Conservation (phyloP, 2,113 vertebrate genomes). For the Anseranas semipalmata region DNA sequence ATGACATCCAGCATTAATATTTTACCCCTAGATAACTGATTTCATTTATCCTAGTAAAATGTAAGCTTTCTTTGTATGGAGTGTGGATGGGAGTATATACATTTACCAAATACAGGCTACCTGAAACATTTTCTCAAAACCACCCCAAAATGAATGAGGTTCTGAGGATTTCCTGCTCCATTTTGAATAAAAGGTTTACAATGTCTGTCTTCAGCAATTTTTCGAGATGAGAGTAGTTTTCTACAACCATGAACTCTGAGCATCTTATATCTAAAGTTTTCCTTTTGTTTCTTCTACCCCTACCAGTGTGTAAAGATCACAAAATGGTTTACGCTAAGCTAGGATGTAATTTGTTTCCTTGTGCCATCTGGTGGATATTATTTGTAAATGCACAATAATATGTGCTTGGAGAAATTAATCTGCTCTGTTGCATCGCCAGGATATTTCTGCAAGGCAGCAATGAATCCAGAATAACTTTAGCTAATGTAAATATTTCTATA, state of each 20-base stretch:
- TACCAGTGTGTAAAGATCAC: not conserved
- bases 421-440: rapidly evolving
- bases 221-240: not conserved
- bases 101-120: not conserved
- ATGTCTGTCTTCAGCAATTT: not conserved
- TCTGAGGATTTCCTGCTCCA: not conserved
- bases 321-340: not conserved
- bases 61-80: rapidly evolving
- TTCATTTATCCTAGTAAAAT: not conserved
- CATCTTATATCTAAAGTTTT: not conserved
- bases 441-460: not conserved
- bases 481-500: not conserved
- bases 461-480: not conserved
- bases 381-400: not conserved
- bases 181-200: not conserved
- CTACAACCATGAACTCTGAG: not conserved
- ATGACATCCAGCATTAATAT: not conserved
- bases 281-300: not conserved
- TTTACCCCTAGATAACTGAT: not conserved
- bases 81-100: rapidly evolving
- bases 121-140: not conserved
- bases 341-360: conserved; percentile 71
- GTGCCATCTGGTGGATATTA: conserved; percentile 75
- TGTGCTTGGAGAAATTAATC: not conserved
- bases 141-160: not conserved